Percentiles rank a stretch among this genome's conserved stretches.
Evolutionary conservation across 1,140 invertebrate species (phyloP).

Genomic region (Chrysoperla carnea): DNA sequence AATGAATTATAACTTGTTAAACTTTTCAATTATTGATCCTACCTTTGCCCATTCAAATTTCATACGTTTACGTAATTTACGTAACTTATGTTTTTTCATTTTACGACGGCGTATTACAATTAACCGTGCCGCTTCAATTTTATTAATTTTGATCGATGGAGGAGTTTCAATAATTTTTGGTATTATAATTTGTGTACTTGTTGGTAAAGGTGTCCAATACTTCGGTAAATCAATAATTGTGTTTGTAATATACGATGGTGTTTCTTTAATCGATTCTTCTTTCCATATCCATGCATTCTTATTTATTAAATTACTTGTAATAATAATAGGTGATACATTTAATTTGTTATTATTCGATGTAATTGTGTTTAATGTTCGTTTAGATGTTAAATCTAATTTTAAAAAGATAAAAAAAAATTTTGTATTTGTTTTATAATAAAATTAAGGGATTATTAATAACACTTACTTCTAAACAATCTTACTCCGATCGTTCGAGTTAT

Average conservation of each 20-base stretch:
- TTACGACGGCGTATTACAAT: slow-evolving; percentile 64
- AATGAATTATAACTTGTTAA: background rate
- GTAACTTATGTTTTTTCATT: slow-evolving; percentile 74
- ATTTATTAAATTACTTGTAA: no score
- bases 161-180: background rate
- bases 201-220: background rate
- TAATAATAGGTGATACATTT: no score
- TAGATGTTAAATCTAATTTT: no score
- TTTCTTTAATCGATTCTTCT: background rate
- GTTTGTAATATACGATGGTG: background rate
- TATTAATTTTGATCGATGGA: slow-evolving; percentile 11
- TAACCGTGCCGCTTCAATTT: slow-evolving; percentile 50
- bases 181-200: background rate
- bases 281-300: slow-evolving; percentile 2
- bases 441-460: no score
- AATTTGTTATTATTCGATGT: no score
- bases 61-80: slow-evolving; percentile 60
- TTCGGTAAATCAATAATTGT: background rate
- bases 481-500: no score
- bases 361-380: no score
- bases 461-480: no score
- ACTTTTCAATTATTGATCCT: slow-evolving; percentile 3
- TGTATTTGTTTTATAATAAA: no score
- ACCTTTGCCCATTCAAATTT: slow-evolving; percentile 53
- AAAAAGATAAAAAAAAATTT: no score